Evolutionary conservation across 2,888 invertebrate species (phyloP).

Genomic region (Rhagonycha lutea): DNA sequence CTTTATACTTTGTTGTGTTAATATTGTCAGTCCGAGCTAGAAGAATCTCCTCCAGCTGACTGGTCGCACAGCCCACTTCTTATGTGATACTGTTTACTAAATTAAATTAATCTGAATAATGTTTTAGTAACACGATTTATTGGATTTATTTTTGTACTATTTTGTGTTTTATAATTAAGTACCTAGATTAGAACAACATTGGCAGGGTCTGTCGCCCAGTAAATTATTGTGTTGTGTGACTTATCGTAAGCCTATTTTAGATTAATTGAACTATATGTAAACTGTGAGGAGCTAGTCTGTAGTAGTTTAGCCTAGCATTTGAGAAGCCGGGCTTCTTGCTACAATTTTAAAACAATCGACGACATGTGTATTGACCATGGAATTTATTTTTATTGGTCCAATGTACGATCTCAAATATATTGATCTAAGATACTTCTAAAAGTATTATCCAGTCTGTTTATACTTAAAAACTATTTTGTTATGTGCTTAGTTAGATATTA

Average conservation of each 20-base stretch:
- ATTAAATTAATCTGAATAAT: slow-evolving; percentile 24
- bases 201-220: slow-evolving; percentile 32
- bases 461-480: slow-evolving; percentile 29
- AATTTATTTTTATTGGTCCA: slow-evolving; percentile 41
- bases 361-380: slow-evolving; percentile 38
- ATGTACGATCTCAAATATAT: slow-evolving; percentile 44
- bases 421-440: slow-evolving; percentile 44
- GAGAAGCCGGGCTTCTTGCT: slow-evolving; percentile 33
- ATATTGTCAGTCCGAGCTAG: slow-evolving; percentile 25
- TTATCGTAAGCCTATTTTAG: slow-evolving; percentile 48
- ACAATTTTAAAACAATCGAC: slow-evolving; percentile 35
- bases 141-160: slow-evolving; percentile 31
- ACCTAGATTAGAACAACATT: slow-evolving; percentile 27
- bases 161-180: slow-evolving; percentile 28
- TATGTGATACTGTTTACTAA: slow-evolving; percentile 32
- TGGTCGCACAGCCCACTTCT: slow-evolving; percentile 28
- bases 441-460: slow-evolving; percentile 35
- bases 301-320: slow-evolving; percentile 40
- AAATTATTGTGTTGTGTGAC: slow-evolving; percentile 35
- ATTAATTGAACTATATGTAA: slow-evolving; percentile 49
- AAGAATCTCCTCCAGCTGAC: slow-evolving; percentile 29
- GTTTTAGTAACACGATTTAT: slow-evolving; percentile 27
- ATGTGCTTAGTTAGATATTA: slow-evolving; percentile 33
- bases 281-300: slow-evolving; percentile 43
- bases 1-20: slow-evolving; percentile 19